A percentile compares a stretch with the other conserved stretches of the same genome.
Conservation (phyloP, 2,797 vertebrate genomes). For the Luscinia luscinia region DNA sequence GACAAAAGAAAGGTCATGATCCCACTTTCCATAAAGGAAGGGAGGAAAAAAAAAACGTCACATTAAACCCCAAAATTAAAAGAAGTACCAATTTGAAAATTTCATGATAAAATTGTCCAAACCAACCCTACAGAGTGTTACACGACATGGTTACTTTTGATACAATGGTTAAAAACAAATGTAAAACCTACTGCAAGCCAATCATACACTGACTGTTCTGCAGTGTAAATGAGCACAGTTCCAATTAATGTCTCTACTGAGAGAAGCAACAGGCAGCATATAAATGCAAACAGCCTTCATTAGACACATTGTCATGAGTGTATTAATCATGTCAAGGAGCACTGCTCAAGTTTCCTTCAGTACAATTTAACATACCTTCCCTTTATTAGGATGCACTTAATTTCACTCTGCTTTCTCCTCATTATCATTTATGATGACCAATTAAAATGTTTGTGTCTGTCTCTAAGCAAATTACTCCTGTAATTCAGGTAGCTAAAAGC, state of each 20-base stretch:
- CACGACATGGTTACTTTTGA: neutral
- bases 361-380: slow-evolving; percentile 45
- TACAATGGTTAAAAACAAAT: neutral
- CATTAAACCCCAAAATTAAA: neutral
- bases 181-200: neutral
- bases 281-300: slow-evolving; percentile 57
- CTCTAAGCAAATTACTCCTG: slow-evolving; percentile 42
- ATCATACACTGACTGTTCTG: neutral
- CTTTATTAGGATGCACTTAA: slow-evolving; percentile 63
- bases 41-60: too few species aligned
- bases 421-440: slow-evolving; percentile 67
- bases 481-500: slow-evolving; percentile 10
- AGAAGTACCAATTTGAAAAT: neutral
- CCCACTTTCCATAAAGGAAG: neutral
- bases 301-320: slow-evolving; percentile 45
- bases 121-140: neutral
- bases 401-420: slow-evolving; percentile 52
- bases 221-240: neutral
- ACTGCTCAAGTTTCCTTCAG: slow-evolving; percentile 38
- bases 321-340: slow-evolving; percentile 59
- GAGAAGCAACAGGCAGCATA: slow-evolving; percentile 43
- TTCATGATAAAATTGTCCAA: neutral
- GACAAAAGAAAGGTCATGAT: neutral
- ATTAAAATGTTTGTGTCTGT: slow-evolving; percentile 53
- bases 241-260: slow-evolving; percentile 24